Conservation (phyloP, 2,888 invertebrate species). For the Nymphalis urticae region DNA sequence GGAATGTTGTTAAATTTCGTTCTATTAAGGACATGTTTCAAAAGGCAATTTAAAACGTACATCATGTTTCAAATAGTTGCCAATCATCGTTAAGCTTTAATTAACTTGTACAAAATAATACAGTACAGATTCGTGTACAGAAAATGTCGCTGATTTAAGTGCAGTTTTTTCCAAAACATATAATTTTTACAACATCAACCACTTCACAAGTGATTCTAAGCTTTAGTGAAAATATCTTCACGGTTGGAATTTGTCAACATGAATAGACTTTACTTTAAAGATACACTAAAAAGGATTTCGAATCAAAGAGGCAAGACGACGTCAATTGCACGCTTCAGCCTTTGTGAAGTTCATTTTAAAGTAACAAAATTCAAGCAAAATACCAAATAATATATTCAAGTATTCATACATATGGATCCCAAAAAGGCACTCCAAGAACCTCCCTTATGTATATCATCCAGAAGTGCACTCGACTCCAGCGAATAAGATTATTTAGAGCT, state of each 20-base stretch:
- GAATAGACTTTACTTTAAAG: not conserved
- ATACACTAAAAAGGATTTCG: constrained; percentile 2
- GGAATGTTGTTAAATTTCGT: not conserved
- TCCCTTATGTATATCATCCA: constrained; percentile 32
- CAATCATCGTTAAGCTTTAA: not conserved
- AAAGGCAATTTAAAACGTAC: not conserved
- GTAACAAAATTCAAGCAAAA: constrained; percentile 25
- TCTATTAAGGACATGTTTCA: not conserved
- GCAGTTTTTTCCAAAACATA: not conserved
- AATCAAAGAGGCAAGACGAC: constrained; percentile 15
- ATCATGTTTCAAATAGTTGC: not conserved
- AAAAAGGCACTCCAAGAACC: constrained; percentile 30
- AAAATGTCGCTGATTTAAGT: not conserved
- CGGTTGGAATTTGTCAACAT: not conserved
- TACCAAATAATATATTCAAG: constrained; percentile 21
- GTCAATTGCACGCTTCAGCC: constrained; percentile 23
- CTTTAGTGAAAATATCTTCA: not conserved
- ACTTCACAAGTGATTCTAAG: not conserved
- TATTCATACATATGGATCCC: constrained; percentile 27
- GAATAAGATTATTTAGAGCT: constrained; percentile 56
- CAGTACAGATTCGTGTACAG: not conserved
- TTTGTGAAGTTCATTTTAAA: constrained; percentile 24
- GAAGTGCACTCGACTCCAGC: constrained; percentile 43
- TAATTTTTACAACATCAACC: not conserved
- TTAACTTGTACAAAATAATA: not conserved